Evolutionary conservation across 2,888 invertebrate genomes (phyloP).

Genomic region (Hecatera dysodea): DNA sequence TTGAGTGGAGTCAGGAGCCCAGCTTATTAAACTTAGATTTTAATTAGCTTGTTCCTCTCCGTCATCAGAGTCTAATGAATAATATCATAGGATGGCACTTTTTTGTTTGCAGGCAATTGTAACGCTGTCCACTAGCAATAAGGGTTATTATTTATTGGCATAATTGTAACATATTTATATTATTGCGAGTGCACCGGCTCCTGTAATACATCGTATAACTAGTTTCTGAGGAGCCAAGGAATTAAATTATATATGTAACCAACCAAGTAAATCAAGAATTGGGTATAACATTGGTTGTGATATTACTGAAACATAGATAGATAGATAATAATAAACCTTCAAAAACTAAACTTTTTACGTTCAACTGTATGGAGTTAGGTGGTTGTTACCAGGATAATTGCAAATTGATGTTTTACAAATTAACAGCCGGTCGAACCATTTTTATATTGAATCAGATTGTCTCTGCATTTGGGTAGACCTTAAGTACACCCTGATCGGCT

Average conservation of each 20-base stretch:
- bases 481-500: constrained; percentile 49
- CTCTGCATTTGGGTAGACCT: constrained; percentile 16
- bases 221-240: background rate
- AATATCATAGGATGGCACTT: background rate
- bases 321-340: background rate
- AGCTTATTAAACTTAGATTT: constrained; percentile 20
- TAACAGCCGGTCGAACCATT: constrained; percentile 15
- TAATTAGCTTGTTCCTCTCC: constrained; percentile 31
- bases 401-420: background rate
- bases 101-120: background rate
- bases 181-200: background rate
- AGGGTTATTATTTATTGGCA: background rate
- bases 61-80: constrained; percentile 17
- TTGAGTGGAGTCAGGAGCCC: constrained; percentile 34
- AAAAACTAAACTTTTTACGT: background rate
- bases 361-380: constrained; percentile 29
- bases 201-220: background rate
- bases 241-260: background rate
- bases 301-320: background rate
- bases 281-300: background rate
- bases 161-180: background rate
- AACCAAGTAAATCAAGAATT: background rate
- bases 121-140: background rate
- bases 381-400: background rate
- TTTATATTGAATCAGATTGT: background rate